Percentiles rank a stretch among this genome's conserved stretches.
These are phyloP conservation scores for Megaustenia siamemsis DNA, from an alignment of 2,888 invertebrate species.

Conservation along the genomic window DNA sequence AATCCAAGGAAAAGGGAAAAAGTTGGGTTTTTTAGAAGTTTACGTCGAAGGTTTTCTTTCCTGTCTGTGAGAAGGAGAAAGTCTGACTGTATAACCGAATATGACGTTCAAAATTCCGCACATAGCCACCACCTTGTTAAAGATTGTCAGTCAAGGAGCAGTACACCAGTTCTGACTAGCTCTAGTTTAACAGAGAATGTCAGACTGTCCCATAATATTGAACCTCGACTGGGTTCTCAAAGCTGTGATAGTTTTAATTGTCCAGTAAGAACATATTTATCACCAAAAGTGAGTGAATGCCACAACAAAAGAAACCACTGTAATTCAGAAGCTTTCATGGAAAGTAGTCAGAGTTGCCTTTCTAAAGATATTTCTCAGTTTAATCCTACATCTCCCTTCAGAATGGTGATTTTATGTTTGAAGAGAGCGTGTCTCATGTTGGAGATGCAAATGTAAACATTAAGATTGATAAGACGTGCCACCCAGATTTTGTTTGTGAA, in stretches of 20 bases:
- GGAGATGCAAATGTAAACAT: conserved; percentile 25
- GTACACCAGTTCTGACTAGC: conserved; percentile 60
- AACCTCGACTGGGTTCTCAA: conserved; percentile 64
- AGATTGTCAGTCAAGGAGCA: conserved; percentile 57
- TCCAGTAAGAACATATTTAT: conserved; percentile 63
- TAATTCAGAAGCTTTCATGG: conserved; percentile 61
- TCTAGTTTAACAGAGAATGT: conserved; percentile 66
- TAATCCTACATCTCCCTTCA: conserved; percentile 58
- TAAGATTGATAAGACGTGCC: conserved; percentile 44
- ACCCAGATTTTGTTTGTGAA: conserved; percentile 46
- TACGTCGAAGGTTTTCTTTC: conserved; percentile 66
- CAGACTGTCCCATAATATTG: conserved; percentile 65
- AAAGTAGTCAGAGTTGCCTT: conserved; percentile 69
- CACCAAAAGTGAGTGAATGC: conserved; percentile 65
- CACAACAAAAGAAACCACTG: conserved; percentile 69
- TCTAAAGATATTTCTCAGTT: conserved; percentile 73
- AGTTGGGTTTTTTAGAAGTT: conserved; percentile 68
- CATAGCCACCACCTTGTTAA: too few relatives aligned
- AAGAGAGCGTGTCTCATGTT: conserved; percentile 16
- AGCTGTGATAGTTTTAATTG: conserved; percentile 71
- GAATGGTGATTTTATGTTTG: conserved; percentile 43
- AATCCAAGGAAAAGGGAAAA: conserved; percentile 63
- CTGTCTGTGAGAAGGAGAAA: conserved; percentile 66
- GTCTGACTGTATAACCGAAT: conserved; percentile 60
- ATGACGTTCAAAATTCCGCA: conserved; percentile 58